Evolutionary conservation across 2,888 invertebrate genomes (phyloP).

Genomic region (Phrixothrix hirtus): DNA sequence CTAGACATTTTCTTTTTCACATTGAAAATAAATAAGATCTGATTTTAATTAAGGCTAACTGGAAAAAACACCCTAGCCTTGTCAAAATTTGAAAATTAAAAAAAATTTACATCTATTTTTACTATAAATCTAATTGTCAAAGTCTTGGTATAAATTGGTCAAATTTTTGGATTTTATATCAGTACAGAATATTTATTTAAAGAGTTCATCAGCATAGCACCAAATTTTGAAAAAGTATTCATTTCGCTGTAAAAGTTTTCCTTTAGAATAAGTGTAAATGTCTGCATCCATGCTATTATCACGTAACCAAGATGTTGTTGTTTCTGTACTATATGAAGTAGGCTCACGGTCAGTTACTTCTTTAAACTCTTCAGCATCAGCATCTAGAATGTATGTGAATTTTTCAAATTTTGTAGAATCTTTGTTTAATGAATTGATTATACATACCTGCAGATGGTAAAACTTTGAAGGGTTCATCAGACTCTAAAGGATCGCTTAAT

Average conservation of each 20-base stretch:
- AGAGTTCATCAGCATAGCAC: constrained; percentile 82
- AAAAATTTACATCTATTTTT: constrained; percentile 23
- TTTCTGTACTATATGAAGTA: constrained; percentile 89
- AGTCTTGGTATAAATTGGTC: constrained; percentile 27
- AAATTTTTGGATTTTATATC: constrained; percentile 14
- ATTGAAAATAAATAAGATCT: not conserved
- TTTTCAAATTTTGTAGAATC: too few relatives aligned
- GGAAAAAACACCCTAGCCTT: constrained; percentile 3
- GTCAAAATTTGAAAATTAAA: constrained; percentile 3
- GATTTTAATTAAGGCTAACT: not conserved
- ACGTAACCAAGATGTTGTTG: constrained; percentile 90
- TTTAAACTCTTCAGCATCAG: constrained; percentile 64
- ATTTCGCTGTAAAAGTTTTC: constrained; percentile 79
- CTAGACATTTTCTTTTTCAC: constrained; percentile 3
- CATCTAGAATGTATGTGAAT: too few relatives aligned
- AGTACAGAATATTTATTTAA: constrained; percentile 63
- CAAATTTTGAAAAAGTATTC: constrained; percentile 97
- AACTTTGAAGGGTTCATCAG: constrained; percentile 87
- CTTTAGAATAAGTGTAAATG: constrained; percentile 86
- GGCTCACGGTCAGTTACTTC: constrained; percentile 73
- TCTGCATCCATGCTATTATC: constrained; percentile 94
- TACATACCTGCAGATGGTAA: constrained; percentile 77
- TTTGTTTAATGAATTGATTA: too few relatives aligned
- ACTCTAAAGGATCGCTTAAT: constrained; percentile 86
- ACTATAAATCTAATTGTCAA: constrained; percentile 17